A percentile compares a stretch with the other conserved stretches of the same genome.
phyloP scores from a whole-genome alignment of 2,888 invertebrate genomes.

The Lamellibrachia satsuma region DNA sequence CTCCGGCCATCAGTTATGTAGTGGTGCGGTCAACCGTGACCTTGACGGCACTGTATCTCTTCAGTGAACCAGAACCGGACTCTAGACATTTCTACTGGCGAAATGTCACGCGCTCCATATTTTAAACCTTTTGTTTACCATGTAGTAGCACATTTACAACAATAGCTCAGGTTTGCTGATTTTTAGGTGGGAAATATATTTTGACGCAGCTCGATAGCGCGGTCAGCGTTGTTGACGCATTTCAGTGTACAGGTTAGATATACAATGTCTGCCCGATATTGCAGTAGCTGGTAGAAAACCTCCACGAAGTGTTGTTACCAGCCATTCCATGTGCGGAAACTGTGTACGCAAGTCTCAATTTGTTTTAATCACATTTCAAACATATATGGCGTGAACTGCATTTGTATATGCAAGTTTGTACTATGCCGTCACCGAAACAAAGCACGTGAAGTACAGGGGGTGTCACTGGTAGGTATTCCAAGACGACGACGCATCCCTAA shows the following conservation, averaged over 20 bases:
- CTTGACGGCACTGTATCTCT: background rate
- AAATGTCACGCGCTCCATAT: background rate
- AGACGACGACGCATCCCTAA: no score
- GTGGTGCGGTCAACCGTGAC: background rate
- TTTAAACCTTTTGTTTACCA: background rate
- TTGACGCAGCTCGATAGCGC: no score
- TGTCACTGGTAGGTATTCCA: no score
- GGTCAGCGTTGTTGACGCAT: no score
- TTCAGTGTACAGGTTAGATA: no score
- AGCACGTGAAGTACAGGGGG: no score
- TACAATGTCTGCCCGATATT: background rate
- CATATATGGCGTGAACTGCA: no score
- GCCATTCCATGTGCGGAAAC: background rate
- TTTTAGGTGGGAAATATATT: no score
- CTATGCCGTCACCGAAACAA: no score
- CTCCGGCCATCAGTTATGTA: background rate
- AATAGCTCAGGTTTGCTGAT: no score
- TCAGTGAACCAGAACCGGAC: background rate
- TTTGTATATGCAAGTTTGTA: no score
- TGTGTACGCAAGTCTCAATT: background rate
- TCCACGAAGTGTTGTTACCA: background rate
- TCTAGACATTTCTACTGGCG: background rate
- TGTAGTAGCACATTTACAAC: background rate
- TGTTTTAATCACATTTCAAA: background rate
- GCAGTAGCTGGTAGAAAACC: background rate